Percentiles rank a stretch among this genome's conserved stretches.
Evolutionary conservation across 1,140 invertebrate genomes (phyloP).

Genomic region (Temnothorax curvispinosus): DNA sequence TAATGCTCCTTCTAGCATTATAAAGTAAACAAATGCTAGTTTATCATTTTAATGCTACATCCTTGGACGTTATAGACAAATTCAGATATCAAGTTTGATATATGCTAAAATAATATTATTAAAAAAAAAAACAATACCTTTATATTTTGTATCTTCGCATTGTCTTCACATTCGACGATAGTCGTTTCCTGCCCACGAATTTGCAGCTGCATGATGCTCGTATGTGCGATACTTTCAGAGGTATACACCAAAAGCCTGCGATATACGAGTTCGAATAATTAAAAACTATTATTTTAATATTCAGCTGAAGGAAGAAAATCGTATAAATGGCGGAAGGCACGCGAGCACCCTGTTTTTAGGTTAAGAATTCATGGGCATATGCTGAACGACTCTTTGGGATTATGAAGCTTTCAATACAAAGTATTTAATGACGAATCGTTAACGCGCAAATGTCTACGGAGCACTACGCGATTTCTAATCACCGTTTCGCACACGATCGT

Average conservation of each 20-base stretch:
- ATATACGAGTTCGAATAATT: not conserved
- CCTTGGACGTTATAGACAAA: not conserved
- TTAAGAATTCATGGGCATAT: not conserved
- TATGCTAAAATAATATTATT: not conserved
- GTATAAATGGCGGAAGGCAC: not conserved
- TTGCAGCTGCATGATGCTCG: constrained; percentile 88
- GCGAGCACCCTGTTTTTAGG: not conserved
- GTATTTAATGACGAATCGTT: not conserved
- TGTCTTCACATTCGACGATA: constrained; percentile 87
- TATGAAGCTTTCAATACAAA: not conserved
- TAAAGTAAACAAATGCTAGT: constrained; percentile 67
- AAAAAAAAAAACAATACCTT: constrained; percentile 86
- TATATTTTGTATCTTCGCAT: constrained; percentile 87
- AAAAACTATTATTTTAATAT: not conserved
- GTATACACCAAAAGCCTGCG: not conserved
- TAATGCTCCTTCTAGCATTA: constrained; percentile 77
- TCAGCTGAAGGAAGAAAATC: not conserved
- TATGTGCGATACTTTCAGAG: not conserved
- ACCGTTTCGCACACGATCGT: not conserved
- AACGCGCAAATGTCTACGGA: not conserved
- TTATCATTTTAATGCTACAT: constrained; percentile 78
- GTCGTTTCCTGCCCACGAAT: constrained; percentile 88
- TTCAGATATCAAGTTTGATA: not conserved
- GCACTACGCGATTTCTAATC: not conserved
- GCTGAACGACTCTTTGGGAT: not conserved